Evolutionary conservation across 2,888 invertebrate species (phyloP), one percentile per base, ranked within the genome.

Genomic region (Hecatera dysodea): DNA sequence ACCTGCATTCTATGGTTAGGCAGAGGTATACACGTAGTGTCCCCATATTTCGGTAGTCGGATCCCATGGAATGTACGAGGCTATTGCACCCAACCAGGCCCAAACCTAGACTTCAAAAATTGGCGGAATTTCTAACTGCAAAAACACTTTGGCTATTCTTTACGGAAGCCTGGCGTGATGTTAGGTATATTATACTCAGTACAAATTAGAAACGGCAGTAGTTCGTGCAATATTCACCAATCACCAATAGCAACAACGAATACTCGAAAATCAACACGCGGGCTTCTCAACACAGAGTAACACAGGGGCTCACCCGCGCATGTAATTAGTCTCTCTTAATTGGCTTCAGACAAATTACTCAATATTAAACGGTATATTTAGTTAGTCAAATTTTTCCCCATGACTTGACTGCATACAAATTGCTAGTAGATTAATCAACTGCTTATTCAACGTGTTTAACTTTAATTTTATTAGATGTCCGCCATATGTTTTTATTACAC

Each of bases 241-340:
- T 64, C 33, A 55, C n/a, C 9, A 80, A n/a, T 22, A 70, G 64
- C 36, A 68, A 68, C 57, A 68, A 55, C 17, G 11, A 52, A 57
- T 66, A 50, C 55, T 73, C 39, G 27, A 74, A 74, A 71, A 72
- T 60, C 59, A 72, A 70, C 67, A 81, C 39, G 9, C 52, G 12
- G 59, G 62, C 52, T 74, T 74, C 71, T 29, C 67, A 55, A 42
- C 59, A 67, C 48, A 22, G 29, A 53, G 29, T 33, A 53, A 67
- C 50, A 72, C 42, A 63, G n/a, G 67, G 64, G 56, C 55, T 65
- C 73, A 46, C 55, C 76, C 65, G 55, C 63, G 67, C 65, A 71
- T 78, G 36, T 78, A 86, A 87, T 87, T 84, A 87, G 75, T 82
- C 71, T 78, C 56, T 76, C 80, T 81, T 87, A 87, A 87, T 87